Evolutionary conservation across 2,888 invertebrate genomes (phyloP).

Genomic region (Linnaemya vulpina): DNA sequence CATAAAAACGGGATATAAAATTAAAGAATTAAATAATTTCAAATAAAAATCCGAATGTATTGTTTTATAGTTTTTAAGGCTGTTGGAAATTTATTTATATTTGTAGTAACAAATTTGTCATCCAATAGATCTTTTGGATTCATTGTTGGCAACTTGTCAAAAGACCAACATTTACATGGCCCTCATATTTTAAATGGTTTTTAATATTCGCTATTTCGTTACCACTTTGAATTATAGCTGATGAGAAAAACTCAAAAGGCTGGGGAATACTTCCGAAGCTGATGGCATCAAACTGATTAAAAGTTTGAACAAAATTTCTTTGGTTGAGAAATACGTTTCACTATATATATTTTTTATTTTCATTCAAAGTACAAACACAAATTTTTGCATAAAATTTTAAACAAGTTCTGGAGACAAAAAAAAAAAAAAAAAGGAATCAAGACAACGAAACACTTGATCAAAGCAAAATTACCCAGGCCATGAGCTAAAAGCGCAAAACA

Average conservation of each 20-base stretch:
- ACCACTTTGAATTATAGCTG: not conserved
- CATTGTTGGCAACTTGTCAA: constrained; percentile 19
- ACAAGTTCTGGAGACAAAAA: constrained; percentile 33
- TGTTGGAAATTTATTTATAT: not conserved
- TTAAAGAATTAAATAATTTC: not conserved
- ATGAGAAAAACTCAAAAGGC: not conserved
- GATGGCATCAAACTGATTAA: constrained; percentile 37
- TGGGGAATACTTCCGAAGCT: constrained; percentile 4
- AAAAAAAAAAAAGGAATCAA: not conserved
- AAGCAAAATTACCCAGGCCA: constrained; percentile 62
- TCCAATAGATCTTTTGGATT: not conserved
- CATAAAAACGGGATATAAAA: too few species aligned
- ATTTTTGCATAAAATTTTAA: constrained; percentile 40
- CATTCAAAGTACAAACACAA: constrained; percentile 32
- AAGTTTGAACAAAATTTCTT: constrained; percentile 44
- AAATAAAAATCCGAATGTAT: not conserved
- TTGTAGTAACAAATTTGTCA: not conserved
- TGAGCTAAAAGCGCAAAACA: constrained; percentile 40
- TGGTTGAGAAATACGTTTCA: constrained; percentile 5
- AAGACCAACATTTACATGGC: not conserved
- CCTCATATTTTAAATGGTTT: not conserved
- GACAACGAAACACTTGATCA: constrained; percentile 62
- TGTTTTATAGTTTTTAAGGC: not conserved
- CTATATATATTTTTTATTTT: constrained; percentile 29
- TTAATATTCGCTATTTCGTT: not conserved